A percentile compares a stretch with the other conserved stretches of the same genome.
Conservation (phyloP, 2,888 invertebrate species). For the Eueremaeus valkanovi region DNA sequence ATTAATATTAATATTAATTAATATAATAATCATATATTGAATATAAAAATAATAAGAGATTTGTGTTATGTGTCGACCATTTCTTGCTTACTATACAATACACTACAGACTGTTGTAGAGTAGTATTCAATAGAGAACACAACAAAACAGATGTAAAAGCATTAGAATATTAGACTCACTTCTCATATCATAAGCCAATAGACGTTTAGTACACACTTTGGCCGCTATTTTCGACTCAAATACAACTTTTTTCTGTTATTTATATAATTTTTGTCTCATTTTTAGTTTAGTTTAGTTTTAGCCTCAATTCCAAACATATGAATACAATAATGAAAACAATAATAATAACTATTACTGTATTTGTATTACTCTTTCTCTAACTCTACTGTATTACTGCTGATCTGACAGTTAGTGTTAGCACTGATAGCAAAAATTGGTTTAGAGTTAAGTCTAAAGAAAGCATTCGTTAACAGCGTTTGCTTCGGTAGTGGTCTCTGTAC, state of each 20-base stretch:
- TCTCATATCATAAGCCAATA: constrained; percentile 15
- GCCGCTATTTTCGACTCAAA: constrained; percentile 17
- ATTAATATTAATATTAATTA: background rate
- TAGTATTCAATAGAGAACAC: too few relatives aligned
- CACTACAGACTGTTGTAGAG: too few relatives aligned
- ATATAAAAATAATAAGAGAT: constrained; percentile 34
- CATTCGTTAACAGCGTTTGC: constrained; percentile 33
- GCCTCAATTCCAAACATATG: too few relatives aligned
- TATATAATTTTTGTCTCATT: too few relatives aligned
- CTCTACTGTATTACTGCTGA: too few relatives aligned
- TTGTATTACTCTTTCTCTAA: too few relatives aligned
- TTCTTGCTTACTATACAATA: background rate
- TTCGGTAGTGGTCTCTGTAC: constrained; percentile 56
- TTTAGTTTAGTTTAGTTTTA: too few relatives aligned
- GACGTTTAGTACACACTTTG: background rate
- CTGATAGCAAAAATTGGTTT: background rate
- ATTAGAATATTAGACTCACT: background rate
- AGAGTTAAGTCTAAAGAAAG: background rate
- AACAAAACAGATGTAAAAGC: constrained; percentile 18
- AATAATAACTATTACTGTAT: too few relatives aligned
- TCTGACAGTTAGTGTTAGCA: background rate
- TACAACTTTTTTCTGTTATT: background rate
- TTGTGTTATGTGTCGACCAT: constrained; percentile 16
- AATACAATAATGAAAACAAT: too few relatives aligned
- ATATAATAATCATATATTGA: background rate